Percentiles rank a stretch among this genome's conserved stretches.
These are phyloP conservation scores for Scaptomyza flava DNA, from an alignment of 2,888 invertebrate species.

Conservation along the genomic window DNA sequence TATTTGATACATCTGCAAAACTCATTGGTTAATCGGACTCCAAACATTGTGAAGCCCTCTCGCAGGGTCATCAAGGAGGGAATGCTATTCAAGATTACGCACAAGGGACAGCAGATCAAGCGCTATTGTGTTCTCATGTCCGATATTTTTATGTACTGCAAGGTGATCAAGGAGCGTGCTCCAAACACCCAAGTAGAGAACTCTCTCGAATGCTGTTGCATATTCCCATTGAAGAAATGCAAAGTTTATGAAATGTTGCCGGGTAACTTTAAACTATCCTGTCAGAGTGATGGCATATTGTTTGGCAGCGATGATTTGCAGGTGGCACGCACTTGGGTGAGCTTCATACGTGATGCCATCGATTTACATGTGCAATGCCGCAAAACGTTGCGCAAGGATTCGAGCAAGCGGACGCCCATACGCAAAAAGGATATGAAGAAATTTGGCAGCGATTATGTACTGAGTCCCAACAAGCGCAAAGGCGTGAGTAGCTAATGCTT, in stretches of 20 bases:
- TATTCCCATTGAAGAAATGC: conserved; percentile 90
- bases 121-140: conserved; percentile 89
- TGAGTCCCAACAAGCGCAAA: conserved; percentile 85
- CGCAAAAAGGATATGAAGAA: conserved; percentile 86
- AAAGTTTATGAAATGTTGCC: conserved; percentile 86
- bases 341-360: conserved; percentile 86
- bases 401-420: conserved; percentile 87
- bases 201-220: conserved; percentile 88
- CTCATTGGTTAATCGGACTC: conserved; percentile 86
- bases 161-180: conserved; percentile 85
- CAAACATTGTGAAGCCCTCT: conserved; percentile 87
- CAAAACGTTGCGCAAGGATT: conserved; percentile 87
- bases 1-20: conserved; percentile 89
- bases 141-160: conserved; percentile 91
- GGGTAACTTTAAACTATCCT: conserved; percentile 87
- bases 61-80: conserved; percentile 90
- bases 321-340: conserved; percentile 86
- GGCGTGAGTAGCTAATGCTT: conserved; percentile 82
- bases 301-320: conserved; percentile 86
- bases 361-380: conserved; percentile 86
- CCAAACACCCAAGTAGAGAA: conserved; percentile 86
- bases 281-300: conserved; percentile 86
- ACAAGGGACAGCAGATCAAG: conserved; percentile 85
- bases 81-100: conserved; percentile 86
- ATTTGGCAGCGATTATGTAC: conserved; percentile 85